Conservation (phyloP, 2,888 invertebrate species). For the Napeogenes inachia region DNA sequence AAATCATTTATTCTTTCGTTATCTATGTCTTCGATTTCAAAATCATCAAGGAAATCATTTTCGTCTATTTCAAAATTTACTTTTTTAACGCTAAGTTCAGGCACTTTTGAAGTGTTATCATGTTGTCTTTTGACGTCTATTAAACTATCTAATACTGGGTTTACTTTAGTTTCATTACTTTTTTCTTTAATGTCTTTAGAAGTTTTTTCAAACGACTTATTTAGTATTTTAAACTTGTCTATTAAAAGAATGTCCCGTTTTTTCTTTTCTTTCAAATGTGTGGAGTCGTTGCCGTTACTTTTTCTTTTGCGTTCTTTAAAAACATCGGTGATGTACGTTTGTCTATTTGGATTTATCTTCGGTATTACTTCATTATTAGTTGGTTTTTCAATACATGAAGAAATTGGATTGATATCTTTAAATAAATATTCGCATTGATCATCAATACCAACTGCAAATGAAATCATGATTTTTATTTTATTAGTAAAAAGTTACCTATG, state of each 20-base stretch:
- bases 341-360: constrained; percentile 9
- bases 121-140: constrained; percentile 27
- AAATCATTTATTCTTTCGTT: constrained; percentile 51
- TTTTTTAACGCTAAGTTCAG: constrained; percentile 13
- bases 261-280: constrained; percentile 57
- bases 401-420: constrained; percentile 40
- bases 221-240: constrained; percentile 50
- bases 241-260: constrained; percentile 53
- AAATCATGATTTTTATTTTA: constrained; percentile 12
- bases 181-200: constrained; percentile 32
- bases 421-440: constrained; percentile 55
- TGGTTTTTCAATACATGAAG: neutral
- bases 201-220: constrained; percentile 48
- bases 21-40: constrained; percentile 37
- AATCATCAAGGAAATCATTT: constrained; percentile 28
- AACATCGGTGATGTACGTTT: constrained; percentile 39
- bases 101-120: constrained; percentile 8
- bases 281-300: constrained; percentile 35
- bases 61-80: constrained; percentile 21
- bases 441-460: constrained; percentile 75
- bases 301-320: constrained; percentile 58
- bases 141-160: constrained; percentile 26
- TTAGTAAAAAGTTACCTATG: neutral
- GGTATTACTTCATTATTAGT: neutral
- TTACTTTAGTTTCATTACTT: neutral